Evolutionary conservation across 2,113 vertebrate genomes (phyloP).

Genomic region (Spizaetus ornatus): DNA sequence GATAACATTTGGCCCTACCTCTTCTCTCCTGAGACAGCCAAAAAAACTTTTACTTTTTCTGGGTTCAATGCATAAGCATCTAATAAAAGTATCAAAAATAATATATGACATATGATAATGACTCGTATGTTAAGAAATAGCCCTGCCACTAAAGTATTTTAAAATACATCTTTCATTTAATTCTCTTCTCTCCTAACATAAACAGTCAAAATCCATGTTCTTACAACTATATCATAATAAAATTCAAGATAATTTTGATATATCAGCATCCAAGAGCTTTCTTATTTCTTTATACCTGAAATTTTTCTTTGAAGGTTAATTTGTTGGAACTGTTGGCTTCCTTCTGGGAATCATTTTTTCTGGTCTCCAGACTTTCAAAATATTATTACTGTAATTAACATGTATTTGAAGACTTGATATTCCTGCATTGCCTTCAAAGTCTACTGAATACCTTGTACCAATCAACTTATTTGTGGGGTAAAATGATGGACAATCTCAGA

Average conservation of each 20-base stretch:
- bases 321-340: background rate
- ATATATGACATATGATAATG: background rate
- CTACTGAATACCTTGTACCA: background rate
- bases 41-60: background rate
- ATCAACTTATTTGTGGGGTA: background rate
- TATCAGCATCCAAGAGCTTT: background rate
- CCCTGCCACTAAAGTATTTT: background rate
- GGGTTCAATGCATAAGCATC: background rate
- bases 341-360: background rate
- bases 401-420: background rate
- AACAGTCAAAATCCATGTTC: background rate
- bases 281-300: background rate
- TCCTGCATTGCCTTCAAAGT: background rate
- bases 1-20: background rate
- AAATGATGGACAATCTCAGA: background rate
- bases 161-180: background rate
- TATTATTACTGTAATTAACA: conserved; percentile 10
- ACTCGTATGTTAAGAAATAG: background rate
- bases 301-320: background rate
- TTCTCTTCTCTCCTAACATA: background rate
- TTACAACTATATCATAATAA: background rate
- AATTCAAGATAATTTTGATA: background rate
- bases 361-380: background rate
- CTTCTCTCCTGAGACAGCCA: background rate
- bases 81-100: background rate